Conservation (phyloP, 2,113 vertebrate species). For the Mastomys natalensis region DNA sequence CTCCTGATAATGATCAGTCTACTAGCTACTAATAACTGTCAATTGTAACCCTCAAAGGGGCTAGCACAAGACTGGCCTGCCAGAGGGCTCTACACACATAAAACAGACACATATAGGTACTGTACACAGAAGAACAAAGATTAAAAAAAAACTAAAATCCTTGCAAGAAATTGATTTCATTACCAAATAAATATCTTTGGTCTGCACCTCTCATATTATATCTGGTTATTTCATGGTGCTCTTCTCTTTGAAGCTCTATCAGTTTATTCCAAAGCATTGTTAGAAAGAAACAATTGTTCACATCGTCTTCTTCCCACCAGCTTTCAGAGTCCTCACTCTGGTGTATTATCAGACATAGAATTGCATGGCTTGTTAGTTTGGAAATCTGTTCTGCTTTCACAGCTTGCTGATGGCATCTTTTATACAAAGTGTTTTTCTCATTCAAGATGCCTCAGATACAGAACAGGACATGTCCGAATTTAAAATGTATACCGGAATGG, state of each 20-base stretch:
- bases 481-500: conserved; percentile 30
- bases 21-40: background rate
- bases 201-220: background rate
- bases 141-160: background rate
- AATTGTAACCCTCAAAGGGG: background rate
- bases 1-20: conserved; percentile 14
- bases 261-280: conserved; percentile 12
- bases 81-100: background rate
- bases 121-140: background rate
- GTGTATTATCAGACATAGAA: background rate
- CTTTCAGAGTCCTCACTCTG: background rate
- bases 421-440: conserved; percentile 46
- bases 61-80: background rate
- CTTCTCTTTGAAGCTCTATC: background rate
- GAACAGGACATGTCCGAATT: background rate
- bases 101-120: background rate
- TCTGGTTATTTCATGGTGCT: background rate
- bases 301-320: background rate
- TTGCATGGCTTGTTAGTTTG: background rate
- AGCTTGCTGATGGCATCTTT: background rate
- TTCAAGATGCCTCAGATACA: conserved; percentile 28
- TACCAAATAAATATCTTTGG: background rate
- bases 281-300: conserved; percentile 32
- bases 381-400: background rate
- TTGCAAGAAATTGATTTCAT: background rate